Conservation (phyloP, 1,140 invertebrate species). For the Homarus americanus region DNA sequence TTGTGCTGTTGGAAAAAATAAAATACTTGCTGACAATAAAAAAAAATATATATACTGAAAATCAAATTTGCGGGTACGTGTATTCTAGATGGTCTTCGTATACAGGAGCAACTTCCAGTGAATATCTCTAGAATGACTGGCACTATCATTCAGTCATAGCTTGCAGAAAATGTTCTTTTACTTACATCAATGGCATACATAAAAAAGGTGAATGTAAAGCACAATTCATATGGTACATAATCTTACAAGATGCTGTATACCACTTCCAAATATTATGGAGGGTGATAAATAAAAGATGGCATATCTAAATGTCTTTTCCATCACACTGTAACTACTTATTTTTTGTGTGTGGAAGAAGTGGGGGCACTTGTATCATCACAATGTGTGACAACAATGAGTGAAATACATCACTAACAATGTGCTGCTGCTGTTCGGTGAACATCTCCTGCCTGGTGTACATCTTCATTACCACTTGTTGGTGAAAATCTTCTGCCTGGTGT, state of each 20-base stretch:
- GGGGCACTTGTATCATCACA: not conserved
- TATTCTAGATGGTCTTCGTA: not conserved
- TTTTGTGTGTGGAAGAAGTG: not conserved
- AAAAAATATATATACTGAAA: not conserved
- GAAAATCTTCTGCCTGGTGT: no score
- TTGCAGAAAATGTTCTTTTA: not conserved
- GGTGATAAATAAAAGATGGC: not conserved
- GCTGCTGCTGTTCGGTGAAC: no score
- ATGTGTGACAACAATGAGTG: not conserved
- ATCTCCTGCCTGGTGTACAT: not conserved
- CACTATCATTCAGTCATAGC: not conserved
- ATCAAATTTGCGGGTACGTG: not conserved
- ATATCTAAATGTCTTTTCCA: not conserved
- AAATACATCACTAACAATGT: not conserved
- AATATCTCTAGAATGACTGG: not conserved
- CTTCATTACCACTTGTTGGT: not conserved
- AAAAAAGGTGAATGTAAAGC: not conserved
- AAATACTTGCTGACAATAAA: no score
- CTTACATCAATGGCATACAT: not conserved
- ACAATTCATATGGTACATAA: slow-evolving; percentile 3
- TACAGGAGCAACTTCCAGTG: not conserved
- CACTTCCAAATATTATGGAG: not conserved
- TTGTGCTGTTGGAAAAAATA: no score
- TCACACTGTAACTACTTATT: not conserved
- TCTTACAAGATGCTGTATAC: not conserved